Evolutionary conservation across 2,797 vertebrate species (phyloP).

Genomic region (Falco novaeseelandiae): DNA sequence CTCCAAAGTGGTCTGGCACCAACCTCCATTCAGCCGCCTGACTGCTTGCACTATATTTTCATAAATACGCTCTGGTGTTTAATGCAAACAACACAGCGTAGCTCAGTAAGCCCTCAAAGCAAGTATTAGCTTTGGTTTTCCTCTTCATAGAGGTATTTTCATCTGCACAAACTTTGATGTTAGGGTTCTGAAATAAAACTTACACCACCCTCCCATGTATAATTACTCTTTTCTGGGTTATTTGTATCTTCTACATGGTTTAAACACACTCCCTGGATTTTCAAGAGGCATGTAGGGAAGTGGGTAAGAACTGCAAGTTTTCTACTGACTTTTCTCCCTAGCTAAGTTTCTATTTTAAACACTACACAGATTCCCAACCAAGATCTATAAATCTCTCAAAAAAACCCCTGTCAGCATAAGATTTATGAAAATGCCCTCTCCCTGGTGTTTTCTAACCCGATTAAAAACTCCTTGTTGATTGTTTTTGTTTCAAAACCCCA

Average conservation of each 20-base stretch:
- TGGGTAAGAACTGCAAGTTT: not conserved
- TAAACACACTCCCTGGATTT: not conserved
- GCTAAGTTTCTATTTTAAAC: not conserved
- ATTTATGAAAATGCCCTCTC: not conserved
- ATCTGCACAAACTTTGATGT: not conserved
- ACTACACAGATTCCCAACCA: not conserved
- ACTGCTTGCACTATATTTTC: not conserved
- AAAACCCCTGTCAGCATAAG: conserved; percentile 5
- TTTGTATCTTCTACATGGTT: not conserved
- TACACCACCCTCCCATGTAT: not conserved
- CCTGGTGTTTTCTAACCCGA: conserved; percentile 6
- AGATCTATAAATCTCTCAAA: conserved; percentile 12
- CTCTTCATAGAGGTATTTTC: not conserved
- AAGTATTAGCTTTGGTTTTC: not conserved
- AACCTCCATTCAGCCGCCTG: not conserved
- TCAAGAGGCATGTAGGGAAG: not conserved
- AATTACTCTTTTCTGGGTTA: not conserved
- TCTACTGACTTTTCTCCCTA: not conserved
- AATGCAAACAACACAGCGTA: not conserved
- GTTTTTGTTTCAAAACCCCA: conserved; percentile 17
- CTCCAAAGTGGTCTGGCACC: not conserved
- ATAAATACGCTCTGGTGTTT: not conserved
- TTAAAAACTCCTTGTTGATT: not conserved
- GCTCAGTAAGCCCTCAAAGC: not conserved
- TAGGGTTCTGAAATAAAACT: not conserved